A percentile compares a stretch with the other conserved stretches of the same genome.
Evolutionary conservation across 35 echinoderm and acorn worm genomes (phyloP).

Genomic region (Holothuria glaberrima): DNA sequence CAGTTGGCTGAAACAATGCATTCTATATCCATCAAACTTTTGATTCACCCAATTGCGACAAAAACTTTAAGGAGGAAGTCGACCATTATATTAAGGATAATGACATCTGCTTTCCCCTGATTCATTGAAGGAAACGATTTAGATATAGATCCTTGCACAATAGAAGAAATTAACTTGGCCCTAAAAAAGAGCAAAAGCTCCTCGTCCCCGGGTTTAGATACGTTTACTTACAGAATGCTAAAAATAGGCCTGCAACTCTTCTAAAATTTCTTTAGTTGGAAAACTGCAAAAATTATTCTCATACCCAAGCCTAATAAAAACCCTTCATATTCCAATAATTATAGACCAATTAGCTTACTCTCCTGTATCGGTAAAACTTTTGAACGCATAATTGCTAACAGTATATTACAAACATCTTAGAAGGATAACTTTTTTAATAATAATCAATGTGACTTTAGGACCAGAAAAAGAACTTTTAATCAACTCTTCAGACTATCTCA

Average conservation of each 20-base stretch:
- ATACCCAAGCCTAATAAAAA: slow-evolving; percentile 4
- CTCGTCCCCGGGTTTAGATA: neutral
- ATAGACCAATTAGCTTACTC: slow-evolving; percentile 25
- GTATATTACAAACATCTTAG: neutral
- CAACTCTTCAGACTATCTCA: neutral
- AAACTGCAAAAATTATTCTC: neutral
- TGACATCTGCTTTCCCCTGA: too few species aligned
- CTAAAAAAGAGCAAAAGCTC: too few species aligned
- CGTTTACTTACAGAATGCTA: slow-evolving; percentile 25
- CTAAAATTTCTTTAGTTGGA: neutral
- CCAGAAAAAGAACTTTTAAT: neutral
- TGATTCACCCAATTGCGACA: too few species aligned
- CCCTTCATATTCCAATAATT: neutral
- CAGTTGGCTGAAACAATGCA: too few species aligned
- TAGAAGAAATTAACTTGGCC: too few species aligned
- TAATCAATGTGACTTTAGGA: too few species aligned
- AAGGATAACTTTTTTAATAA: neutral
- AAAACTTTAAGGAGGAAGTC: too few species aligned
- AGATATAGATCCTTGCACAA: too few species aligned
- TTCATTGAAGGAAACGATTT: too few species aligned
- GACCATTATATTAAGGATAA: too few species aligned
- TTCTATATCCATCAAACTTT: too few species aligned
- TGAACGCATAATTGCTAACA: neutral
- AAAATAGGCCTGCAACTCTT: neutral
- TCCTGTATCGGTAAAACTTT: too few species aligned